Base-by-base conservation (phyloP, 2,888 invertebrate species). In the Marasmarcha lunaedactyla region DNA sequence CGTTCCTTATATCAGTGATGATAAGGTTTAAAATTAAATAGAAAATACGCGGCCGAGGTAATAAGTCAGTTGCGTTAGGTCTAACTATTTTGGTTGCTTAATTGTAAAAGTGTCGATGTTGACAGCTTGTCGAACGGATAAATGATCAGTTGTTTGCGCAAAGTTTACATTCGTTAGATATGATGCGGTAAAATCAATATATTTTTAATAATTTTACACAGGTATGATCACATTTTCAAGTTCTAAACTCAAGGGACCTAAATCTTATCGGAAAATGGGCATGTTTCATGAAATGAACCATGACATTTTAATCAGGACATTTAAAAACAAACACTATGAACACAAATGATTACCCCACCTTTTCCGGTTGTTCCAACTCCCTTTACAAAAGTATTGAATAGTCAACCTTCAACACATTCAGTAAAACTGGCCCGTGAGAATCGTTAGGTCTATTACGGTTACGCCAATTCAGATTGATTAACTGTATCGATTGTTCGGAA, bases 121-220 rank as follows among this genome's bases (percentile, higher is more conserved):
- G 77, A 77, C 76, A 79, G 59, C 57, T 68, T 81, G 81, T 81
- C 81, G 76, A 51, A 63, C 52, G 69, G 65, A 74, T 74, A 77
- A 74, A 81, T 78, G 81, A 83, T 81, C 61, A 60, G 70, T 70
- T 81, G 79, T 78, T 81, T 81, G 77, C 74, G 74, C 68, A 74
- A 77, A 74, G 13, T 14, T 4, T 4, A n/a, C 64, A 68, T 63
- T 65, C 57, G 70, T 59, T 67, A 65, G 81, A 81, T 81, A 83
- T 68, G 65, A 52, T 50, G 61, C 63, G 68, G 71, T 73, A 73
- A 72, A 56, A 58, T 69, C 63, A 64, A 57, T 67, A 59, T 65
- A 64, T 72, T 72, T 77, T 78, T 30, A 30, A 30, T 30, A 30
- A 30, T 4, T 30, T 7, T 25, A 9, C 25, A 6, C 6, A 25